phyloP scores from a whole-genome alignment of 1,140 invertebrate genomes.

The Chironomus tepperi region DNA sequence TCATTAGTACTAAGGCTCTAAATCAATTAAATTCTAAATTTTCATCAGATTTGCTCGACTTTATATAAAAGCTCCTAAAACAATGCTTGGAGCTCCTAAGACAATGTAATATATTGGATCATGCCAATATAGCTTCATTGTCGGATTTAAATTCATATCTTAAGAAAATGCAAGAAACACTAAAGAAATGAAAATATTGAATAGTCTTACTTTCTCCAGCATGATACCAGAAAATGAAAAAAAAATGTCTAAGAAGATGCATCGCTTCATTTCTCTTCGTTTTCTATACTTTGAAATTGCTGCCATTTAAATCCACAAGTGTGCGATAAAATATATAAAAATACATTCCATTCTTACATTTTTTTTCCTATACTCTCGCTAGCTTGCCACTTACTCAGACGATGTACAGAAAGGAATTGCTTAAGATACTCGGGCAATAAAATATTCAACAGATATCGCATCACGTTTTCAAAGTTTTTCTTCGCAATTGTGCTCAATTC shows the following conservation, averaged over 20 bases:
- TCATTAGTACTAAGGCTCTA: too few species aligned
- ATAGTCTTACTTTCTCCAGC: background rate
- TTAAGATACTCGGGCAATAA: conserved; percentile 7
- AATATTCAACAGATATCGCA: conserved; percentile 13
- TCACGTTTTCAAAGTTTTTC: background rate
- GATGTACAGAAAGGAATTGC: background rate
- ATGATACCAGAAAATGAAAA: too few species aligned
- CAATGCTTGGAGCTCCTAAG: too few species aligned
- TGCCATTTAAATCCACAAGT: conserved; percentile 21
- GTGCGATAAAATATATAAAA: conserved; percentile 22
- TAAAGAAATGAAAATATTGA: background rate
- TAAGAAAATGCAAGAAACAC: too few species aligned
- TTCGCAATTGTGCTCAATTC: background rate
- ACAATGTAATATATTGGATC: too few species aligned
- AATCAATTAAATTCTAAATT: too few species aligned
- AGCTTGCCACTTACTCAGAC: background rate
- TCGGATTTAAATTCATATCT: too few species aligned
- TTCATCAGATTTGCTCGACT: too few species aligned
- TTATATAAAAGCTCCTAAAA: too few species aligned
- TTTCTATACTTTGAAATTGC: background rate
- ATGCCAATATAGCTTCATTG: too few species aligned
- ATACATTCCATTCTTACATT: background rate
- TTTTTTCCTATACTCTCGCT: background rate
- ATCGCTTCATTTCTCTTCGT: background rate
- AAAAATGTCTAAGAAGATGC: too few species aligned